phyloP scores from a whole-genome alignment of 2,888 invertebrate species.

The Drosophila quasianomalipes region DNA sequence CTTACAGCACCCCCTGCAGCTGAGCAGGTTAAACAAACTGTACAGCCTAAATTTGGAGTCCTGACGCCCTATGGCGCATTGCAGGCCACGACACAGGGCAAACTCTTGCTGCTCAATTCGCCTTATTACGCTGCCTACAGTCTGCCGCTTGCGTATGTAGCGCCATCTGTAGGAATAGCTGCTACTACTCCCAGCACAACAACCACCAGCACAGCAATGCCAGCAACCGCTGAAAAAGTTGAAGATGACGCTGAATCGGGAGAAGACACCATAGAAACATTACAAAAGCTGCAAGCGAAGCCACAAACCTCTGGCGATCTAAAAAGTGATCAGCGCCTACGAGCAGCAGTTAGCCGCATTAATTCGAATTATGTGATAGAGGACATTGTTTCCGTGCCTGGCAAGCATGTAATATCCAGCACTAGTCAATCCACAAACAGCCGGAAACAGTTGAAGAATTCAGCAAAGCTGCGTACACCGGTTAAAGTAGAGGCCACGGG shows the following conservation, averaged over 20 bases:
- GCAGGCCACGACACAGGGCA: slow-evolving; percentile 37
- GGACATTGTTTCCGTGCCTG: slow-evolving; percentile 80
- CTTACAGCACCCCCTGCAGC: slow-evolving; percentile 6
- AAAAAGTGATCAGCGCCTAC: slow-evolving; percentile 71
- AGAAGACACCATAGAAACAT: slow-evolving; percentile 45
- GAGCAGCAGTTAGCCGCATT: slow-evolving; percentile 79
- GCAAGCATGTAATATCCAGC: slow-evolving; percentile 70
- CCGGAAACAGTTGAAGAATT: slow-evolving; percentile 28
- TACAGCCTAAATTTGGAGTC: slow-evolving; percentile 15
- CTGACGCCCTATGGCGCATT: slow-evolving; percentile 52
- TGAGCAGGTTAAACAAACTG: slow-evolving; percentile 14
- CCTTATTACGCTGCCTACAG: slow-evolving; percentile 56
- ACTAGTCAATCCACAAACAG: slow-evolving; percentile 4
- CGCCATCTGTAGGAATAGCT: slow-evolving; percentile 51
- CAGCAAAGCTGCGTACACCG: slow-evolving; percentile 42
- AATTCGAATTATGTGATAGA: slow-evolving; percentile 83
- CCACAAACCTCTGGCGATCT: slow-evolving; percentile 67
- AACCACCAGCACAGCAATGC: slow-evolving; percentile 62
- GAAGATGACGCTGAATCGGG: slow-evolving; percentile 16
- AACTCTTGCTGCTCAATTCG: slow-evolving; percentile 44
- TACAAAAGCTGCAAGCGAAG: slow-evolving; percentile 66
- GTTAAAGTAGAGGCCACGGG: slow-evolving; percentile 83
- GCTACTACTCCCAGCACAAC: slow-evolving; percentile 28
- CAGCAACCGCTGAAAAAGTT: slow-evolving; percentile 41
- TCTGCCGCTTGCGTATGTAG: slow-evolving; percentile 55